Conservation (phyloP, 2,888 invertebrate genomes). For the Steinernema carpocapsae region DNA sequence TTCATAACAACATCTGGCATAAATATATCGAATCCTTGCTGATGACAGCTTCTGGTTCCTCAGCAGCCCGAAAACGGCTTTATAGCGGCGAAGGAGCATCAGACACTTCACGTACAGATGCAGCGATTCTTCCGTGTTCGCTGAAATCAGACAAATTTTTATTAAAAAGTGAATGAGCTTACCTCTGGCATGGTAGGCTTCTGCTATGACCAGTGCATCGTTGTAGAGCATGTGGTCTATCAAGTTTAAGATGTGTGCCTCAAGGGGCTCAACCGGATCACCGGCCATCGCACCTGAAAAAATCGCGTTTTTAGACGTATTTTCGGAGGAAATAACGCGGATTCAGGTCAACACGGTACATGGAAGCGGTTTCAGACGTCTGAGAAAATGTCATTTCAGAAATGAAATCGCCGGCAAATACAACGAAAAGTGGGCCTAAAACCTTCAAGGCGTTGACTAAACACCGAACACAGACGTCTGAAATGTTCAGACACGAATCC, state of each 20-base stretch:
- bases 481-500: no score
- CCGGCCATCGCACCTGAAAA: no score
- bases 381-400: no score
- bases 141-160: not conserved
- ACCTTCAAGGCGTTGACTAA: no score
- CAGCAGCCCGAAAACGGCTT: not conserved
- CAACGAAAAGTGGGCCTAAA: no score
- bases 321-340: no score
- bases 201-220: not conserved
- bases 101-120: not conserved
- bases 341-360: no score
- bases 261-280: not conserved
- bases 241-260: conserved; percentile 4
- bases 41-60: not conserved
- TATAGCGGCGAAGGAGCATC: conserved; percentile 2
- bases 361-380: no score
- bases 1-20: conserved; percentile 59
- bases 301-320: no score
- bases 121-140: not conserved
- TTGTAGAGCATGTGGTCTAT: conserved; percentile 1
- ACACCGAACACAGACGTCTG: no score
- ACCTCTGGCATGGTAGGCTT: conserved; percentile 1
- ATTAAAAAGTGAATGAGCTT: not conserved
- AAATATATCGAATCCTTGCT: conserved; percentile 47
- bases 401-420: no score